Conservation (phyloP, 2,113 vertebrate genomes). For the Spheniscus mendiculus region DNA sequence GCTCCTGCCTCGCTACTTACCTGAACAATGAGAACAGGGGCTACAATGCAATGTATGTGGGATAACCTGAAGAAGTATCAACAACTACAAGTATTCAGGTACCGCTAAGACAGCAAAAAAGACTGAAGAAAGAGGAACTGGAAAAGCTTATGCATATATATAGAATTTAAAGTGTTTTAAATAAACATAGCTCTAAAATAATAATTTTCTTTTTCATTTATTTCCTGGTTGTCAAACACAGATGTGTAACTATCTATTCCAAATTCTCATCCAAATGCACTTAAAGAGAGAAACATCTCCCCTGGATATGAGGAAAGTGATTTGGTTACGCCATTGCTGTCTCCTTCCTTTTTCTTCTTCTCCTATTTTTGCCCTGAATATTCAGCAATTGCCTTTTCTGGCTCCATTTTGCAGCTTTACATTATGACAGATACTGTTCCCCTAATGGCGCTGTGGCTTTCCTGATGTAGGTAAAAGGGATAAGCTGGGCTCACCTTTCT, state of each 20-base stretch:
- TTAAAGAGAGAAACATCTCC: background rate
- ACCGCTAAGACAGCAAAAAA: background rate
- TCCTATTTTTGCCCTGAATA: background rate
- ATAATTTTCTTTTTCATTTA: background rate
- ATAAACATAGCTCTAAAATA: background rate
- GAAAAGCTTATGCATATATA: background rate
- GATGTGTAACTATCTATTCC: background rate
- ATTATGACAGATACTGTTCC: background rate
- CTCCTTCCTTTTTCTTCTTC: background rate
- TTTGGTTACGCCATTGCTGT: background rate
- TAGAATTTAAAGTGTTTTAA: background rate
- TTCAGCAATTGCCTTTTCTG: background rate
- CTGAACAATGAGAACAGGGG: background rate
- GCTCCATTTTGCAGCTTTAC: background rate
- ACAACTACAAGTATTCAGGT: background rate
- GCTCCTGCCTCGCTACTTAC: background rate
- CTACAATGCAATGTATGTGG: background rate
- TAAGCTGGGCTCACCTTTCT: background rate
- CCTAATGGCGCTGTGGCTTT: background rate
- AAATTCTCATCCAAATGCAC: background rate
- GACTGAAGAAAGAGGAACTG: background rate
- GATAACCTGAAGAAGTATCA: background rate
- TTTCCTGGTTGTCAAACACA: background rate
- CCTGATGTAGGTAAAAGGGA: background rate
- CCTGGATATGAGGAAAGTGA: fast-evolving